Conservation (phyloP, 2,113 vertebrate genomes). For the Indicator indicator region DNA sequence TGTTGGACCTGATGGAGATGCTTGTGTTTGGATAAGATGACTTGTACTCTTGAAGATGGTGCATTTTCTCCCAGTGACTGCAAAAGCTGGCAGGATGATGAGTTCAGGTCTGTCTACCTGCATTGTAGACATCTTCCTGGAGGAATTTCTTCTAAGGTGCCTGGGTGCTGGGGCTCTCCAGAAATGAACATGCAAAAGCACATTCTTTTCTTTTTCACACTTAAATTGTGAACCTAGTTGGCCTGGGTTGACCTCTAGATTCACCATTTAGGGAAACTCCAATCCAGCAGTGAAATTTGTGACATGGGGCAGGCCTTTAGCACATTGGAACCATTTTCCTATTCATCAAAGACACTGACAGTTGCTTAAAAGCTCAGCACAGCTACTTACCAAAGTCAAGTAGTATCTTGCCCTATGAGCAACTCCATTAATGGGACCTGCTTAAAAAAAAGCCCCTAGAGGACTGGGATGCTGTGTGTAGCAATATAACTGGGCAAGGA, state of each 20-base stretch:
- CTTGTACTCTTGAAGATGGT: neutral
- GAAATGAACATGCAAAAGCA: neutral
- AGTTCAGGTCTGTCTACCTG: neutral
- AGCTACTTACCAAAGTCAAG: conserved; percentile 52
- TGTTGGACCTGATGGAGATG: neutral
- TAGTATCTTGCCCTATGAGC: conserved; percentile 55
- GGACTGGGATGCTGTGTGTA: neutral
- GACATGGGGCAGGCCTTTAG: conserved; percentile 52
- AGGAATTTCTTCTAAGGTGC: neutral
- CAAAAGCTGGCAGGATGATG: neutral
- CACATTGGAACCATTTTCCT: conserved; percentile 41
- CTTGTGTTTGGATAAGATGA: neutral
- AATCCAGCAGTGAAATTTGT: conserved; percentile 16
- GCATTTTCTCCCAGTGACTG: neutral
- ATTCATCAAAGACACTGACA: conserved; percentile 39
- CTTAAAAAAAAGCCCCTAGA: conserved; percentile 37
- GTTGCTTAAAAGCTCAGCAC: conserved; percentile 24
- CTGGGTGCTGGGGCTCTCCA: neutral
- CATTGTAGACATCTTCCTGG: neutral
- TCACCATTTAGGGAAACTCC: conserved; percentile 2
- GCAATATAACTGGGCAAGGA: neutral
- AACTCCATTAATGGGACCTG: neutral
- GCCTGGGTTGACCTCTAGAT: neutral
- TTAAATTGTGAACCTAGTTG: neutral
- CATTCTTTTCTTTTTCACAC: neutral